Percentiles rank a stretch among this genome's conserved stretches.
Evolutionary conservation across 2,113 vertebrate genomes (phyloP).

Genomic region (Brachyhypopomus occidentalis): DNA sequence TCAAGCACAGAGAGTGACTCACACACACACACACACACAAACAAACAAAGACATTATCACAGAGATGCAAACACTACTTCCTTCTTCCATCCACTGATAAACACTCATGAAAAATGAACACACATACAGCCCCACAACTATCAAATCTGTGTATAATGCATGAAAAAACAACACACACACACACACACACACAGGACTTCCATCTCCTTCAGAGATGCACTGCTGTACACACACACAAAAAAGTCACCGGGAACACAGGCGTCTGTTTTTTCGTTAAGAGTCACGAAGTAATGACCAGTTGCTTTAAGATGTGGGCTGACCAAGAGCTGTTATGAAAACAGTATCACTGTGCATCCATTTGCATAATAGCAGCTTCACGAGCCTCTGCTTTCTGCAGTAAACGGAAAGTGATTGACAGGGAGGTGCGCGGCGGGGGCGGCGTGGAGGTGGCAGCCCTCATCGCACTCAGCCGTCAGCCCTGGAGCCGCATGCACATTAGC

Average conservation of each 20-base stretch:
- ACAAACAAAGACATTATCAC: slow-evolving; percentile 36
- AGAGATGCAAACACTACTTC: slow-evolving; percentile 35
- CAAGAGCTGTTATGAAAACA: slow-evolving; percentile 85
- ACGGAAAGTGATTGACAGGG: slow-evolving; percentile 79
- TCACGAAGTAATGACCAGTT: slow-evolving; percentile 56
- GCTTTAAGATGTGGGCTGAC: slow-evolving; percentile 82
- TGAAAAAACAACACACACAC: slow-evolving; percentile 7
- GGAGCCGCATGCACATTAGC: slow-evolving; percentile 48
- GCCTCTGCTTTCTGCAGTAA: slow-evolving; percentile 91
- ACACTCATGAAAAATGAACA: background rate
- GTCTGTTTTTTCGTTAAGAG: slow-evolving; percentile 27
- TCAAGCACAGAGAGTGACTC: slow-evolving; percentile 49
- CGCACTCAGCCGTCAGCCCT: slow-evolving; percentile 44
- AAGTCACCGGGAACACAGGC: slow-evolving; percentile 24
- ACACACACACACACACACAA: slow-evolving; percentile 41
- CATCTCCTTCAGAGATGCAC: slow-evolving; percentile 34
- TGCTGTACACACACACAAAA: slow-evolving; percentile 33
- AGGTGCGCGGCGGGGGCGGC: slow-evolving; percentile 46
- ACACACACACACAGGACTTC: slow-evolving; percentile 15
- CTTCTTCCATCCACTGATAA: background rate
- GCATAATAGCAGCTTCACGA: slow-evolving; percentile 89
- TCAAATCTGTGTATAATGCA: background rate
- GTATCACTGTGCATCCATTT: slow-evolving; percentile 86
- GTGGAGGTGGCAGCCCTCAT: slow-evolving; percentile 54
- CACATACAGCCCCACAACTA: background rate